Base-by-base conservation (phyloP, 2,797 vertebrate species). In the Enteromius anoplus region DNA sequence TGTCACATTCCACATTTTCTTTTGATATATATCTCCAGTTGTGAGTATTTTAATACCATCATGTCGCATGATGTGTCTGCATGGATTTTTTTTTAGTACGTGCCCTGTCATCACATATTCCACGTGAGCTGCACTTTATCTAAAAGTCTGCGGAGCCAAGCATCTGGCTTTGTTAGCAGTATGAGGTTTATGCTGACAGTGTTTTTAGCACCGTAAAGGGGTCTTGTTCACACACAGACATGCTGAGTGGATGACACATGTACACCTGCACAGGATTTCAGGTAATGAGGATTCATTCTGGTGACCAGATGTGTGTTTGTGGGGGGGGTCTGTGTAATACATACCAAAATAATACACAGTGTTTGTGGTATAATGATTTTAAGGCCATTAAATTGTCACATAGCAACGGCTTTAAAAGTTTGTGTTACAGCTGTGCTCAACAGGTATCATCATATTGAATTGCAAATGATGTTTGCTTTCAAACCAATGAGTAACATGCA, bases 131-230 rank as follows among this genome's bases (percentile, higher is more conserved):
- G 69, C 60, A 70, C 65, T 83, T 83, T 69, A 69, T 77, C 49
- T 81, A 60, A 73, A 42, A 75, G 37, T 75, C 21, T 81, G 72
- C n/a, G 0, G 40, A 76, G 51, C 49, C 21, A 55, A 76, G 78
- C 78, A 76, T 76, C 66, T 81, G 73, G 72, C 73, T 69, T 81
- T 64, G 51, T 85, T 81, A 82, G 79, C 65, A 82, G 32, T 82
- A 53, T 72, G 26, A 77, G 47, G 55, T 85, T 81, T 81, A 29
- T 85, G 84, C 79, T 85, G 84, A 82, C 79, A 78, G 55, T 70
- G 32, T 70, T 69, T 84, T 47, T 80, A 79, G 49, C 76, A 75
- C 45, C 17, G 1, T 68, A 60, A 82, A 82, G 68, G 49, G 19
- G 62, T 55, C 81, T 53, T 66, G 55, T 62, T 70, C 64, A 81